Conservation (phyloP, 2,113 vertebrate genomes). For the Hucho hucho region DNA sequence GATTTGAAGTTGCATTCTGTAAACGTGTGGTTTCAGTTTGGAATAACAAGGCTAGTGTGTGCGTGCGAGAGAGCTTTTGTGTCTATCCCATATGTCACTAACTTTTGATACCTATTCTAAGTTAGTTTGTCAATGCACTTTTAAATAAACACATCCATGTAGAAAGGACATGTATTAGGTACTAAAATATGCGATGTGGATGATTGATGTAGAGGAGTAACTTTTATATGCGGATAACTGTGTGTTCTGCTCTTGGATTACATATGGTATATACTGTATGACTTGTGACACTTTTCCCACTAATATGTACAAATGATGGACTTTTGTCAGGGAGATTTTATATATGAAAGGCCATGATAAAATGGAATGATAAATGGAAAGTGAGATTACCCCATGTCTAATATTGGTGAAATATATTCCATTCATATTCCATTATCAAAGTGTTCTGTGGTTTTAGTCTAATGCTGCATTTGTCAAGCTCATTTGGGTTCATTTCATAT, state of each 20-base stretch:
- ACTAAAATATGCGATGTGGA: background rate
- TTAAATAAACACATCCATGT: background rate
- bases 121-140: background rate
- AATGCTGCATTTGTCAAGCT: background rate
- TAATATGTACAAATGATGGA: background rate
- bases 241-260: background rate
- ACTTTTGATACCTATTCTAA: background rate
- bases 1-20: constrained; percentile 50
- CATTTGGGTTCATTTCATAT: background rate
- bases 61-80: background rate
- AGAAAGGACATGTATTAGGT: too few species aligned
- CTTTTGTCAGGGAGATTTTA: background rate
- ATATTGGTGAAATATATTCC: background rate
- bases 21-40: background rate
- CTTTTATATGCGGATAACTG: background rate
- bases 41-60: background rate
- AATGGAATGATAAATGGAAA: background rate
- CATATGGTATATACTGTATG: background rate
- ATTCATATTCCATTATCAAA: background rate
- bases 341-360: background rate
- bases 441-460: background rate
- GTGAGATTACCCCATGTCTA: background rate
- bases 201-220: background rate
- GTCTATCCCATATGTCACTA: background rate
- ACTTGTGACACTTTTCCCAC: background rate